Conservation (phyloP, 2,888 invertebrate genomes). For the Neocrepidodera transversa region DNA sequence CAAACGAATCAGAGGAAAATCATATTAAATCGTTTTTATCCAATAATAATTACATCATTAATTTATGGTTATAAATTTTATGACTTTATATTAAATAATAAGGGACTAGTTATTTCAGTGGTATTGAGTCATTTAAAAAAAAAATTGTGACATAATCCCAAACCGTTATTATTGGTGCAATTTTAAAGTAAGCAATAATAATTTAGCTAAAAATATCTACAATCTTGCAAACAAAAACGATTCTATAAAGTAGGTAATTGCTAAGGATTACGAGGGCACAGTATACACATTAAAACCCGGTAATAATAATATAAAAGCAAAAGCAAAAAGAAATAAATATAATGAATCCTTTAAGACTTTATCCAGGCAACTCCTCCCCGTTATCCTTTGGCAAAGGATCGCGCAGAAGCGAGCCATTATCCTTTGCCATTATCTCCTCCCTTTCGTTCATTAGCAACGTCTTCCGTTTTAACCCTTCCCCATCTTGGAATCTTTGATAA, state of each 20-base stretch:
- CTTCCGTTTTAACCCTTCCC: conserved; percentile 45
- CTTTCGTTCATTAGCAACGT: conserved; percentile 57
- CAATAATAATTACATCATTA: too few relatives aligned
- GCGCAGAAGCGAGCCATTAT: conserved; percentile 59
- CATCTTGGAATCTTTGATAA: conserved; percentile 25
- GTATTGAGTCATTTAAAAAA: too few relatives aligned
- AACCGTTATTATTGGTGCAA: too few relatives aligned
- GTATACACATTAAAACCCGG: conserved; percentile 37
- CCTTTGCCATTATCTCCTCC: conserved; percentile 59
- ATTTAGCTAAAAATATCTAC: conserved; percentile 8
- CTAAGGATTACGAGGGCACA: conserved; percentile 31
- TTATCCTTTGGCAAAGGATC: conserved; percentile 36
- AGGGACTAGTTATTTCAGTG: too few relatives aligned
- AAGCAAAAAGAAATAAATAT: conserved; percentile 42
- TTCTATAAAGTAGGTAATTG: conserved; percentile 18
- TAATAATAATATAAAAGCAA: conserved; percentile 43
- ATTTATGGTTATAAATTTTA: too few relatives aligned
- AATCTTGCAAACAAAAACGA: not conserved
- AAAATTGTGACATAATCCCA: too few relatives aligned
- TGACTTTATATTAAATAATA: too few relatives aligned
- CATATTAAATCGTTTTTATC: too few relatives aligned
- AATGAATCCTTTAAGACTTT: conserved; percentile 50
- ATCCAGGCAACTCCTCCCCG: conserved; percentile 50
- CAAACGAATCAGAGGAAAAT: conserved; percentile 4
- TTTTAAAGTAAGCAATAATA: conserved; percentile 1